A percentile compares a stretch with the other conserved stretches of the same genome.
Conservation (phyloP, 2,888 invertebrate species). For the Morpho helenor region DNA sequence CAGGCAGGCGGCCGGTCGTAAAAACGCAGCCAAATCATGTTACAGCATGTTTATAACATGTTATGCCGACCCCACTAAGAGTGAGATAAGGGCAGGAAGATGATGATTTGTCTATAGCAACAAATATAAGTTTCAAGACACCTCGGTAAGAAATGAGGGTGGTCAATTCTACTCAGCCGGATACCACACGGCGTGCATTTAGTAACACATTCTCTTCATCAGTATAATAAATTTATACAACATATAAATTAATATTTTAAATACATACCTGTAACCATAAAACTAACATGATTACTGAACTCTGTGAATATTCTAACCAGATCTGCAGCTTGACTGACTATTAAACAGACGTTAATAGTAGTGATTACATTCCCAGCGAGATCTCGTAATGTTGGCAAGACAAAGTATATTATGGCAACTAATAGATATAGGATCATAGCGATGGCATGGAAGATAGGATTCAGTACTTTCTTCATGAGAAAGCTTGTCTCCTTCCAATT, state of each 20-base stretch:
- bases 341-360: conserved; percentile 87
- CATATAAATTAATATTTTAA: neutral
- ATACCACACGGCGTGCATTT: too few species aligned
- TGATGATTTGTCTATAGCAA: too few species aligned
- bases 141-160: too few species aligned
- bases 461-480: conserved; percentile 85
- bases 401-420: conserved; percentile 89
- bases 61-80: too few species aligned
- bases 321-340: conserved; percentile 87
- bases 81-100: too few species aligned
- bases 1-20: too few species aligned
- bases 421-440: conserved; percentile 84
- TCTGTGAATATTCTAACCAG: conserved; percentile 89
- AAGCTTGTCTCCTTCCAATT: conserved; percentile 87
- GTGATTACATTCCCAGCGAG: conserved; percentile 91
- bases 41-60: too few species aligned
- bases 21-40: too few species aligned
- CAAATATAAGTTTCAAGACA: too few species aligned
- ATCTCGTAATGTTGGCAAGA: conserved; percentile 89
- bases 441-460: conserved; percentile 87
- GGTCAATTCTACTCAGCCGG: too few species aligned
- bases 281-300: conserved; percentile 88
- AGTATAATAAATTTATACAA: too few species aligned
- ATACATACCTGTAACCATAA: conserved; percentile 85
- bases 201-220: too few species aligned